Evolutionary conservation across 1,140 invertebrate genomes (phyloP), one percentile per base, ranked within the genome.

Genomic region (Arctopsyche grandis): DNA sequence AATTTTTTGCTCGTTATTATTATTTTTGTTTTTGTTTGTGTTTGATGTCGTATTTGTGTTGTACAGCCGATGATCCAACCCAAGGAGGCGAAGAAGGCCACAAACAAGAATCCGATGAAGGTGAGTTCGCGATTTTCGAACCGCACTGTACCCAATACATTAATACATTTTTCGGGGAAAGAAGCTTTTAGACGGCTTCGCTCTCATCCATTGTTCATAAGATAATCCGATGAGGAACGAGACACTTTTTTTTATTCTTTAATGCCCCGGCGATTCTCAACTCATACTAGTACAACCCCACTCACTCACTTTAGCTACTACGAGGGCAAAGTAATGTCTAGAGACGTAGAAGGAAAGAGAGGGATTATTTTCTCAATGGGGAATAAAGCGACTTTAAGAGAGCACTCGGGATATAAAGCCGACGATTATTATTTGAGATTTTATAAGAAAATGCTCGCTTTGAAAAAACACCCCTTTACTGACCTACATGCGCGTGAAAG

Each of bases 171-270:
- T 21, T 22, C 29, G 16, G 10, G 69, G 14, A 9, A 69, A 46
- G 29, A 38, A 43, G 76, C 76, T 77, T 77, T 77, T 77, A 77
- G 63, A 77, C 21, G 24, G 9, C 38, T 43, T 24, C 21, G 19
- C 56, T 38, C 73, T 79, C 75, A 81, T 79, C 77, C 77, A 79
- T 79, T 79, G 80, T 81, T 81, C 80, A 81, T 77, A 79, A 75
- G 80, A 79, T 81, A 78, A 81, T 81, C 80, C 66, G 74, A 78
- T 74, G 69, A 69, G 48, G 9, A 19, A 22, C 66, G 75, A 63
- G 52, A 73, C 75, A 22, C 58, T 60, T 58, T 56, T 74, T 71
- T 73, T 58, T 73, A 74, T 71, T 70, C 43, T 46, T 46, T 70
- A 9, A 7, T 44, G 19, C 16, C 14, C 52, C 14, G 22, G 76